A percentile compares a stretch with the other conserved stretches of the same genome.
Conservation (phyloP, 2,888 invertebrate species). For the Stenurella melanura region DNA sequence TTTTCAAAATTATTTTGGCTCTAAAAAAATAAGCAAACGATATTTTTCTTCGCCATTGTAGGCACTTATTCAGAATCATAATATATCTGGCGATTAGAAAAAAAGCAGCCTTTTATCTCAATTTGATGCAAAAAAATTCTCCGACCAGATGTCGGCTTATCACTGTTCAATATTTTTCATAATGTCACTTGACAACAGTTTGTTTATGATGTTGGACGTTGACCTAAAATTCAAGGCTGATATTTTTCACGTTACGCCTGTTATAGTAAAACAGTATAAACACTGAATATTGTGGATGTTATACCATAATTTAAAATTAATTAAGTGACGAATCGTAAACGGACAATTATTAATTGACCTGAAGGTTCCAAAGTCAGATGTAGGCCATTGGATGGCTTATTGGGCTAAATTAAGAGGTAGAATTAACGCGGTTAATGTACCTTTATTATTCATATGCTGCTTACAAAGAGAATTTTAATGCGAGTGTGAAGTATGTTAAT, state of each 20-base stretch:
- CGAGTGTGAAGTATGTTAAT: not conserved
- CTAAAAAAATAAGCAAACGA: too few species aligned
- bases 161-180: not conserved
- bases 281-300: not conserved
- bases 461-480: not conserved
- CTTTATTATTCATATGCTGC: not conserved
- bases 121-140: too few species aligned
- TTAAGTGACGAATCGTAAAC: not conserved
- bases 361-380: not conserved
- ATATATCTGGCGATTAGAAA: too few species aligned
- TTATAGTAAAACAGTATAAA: not conserved
- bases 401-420: not conserved
- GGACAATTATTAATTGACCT: not conserved
- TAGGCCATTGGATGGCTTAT: not conserved
- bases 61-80: too few species aligned
- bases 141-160: too few species aligned
- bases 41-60: too few species aligned
- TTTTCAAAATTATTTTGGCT: too few species aligned
- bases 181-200: not conserved
- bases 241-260: not conserved
- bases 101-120: too few species aligned
- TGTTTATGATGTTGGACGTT: conserved; percentile 14
- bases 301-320: not conserved
- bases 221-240: conserved; percentile 13
- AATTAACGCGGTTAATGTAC: not conserved